phyloP scores from a whole-genome alignment of 2,797 vertebrate genomes.

The Catostomus latipinnis region DNA sequence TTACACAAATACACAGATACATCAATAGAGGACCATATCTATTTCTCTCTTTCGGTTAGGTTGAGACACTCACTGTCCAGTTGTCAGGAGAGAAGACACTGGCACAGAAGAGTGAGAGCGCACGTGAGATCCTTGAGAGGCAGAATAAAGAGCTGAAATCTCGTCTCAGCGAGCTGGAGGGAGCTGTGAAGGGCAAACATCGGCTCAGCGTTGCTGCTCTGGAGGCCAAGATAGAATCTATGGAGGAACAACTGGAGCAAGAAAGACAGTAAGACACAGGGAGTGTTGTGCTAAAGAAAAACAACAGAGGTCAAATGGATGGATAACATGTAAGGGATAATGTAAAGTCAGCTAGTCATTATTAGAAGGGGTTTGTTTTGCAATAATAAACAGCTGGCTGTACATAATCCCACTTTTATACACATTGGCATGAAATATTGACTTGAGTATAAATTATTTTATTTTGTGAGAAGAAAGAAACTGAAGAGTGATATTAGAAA shows the following conservation, averaged over 20 bases:
- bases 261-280: constrained; percentile 83
- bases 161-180: constrained; percentile 87
- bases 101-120: constrained; percentile 85
- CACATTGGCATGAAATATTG: not conserved
- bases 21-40: not conserved
- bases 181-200: constrained; percentile 86
- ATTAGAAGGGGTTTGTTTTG: too few species aligned
- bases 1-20: not conserved
- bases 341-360: not conserved
- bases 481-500: too few species aligned
- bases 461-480: too few species aligned
- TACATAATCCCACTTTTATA: too few species aligned
- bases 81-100: constrained; percentile 87
- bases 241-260: constrained; percentile 92
- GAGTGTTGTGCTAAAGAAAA: not conserved
- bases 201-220: constrained; percentile 85
- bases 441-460: not conserved
- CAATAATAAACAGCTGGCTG: too few species aligned
- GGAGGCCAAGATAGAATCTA: constrained; percentile 90
- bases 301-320: not conserved
- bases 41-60: constrained; percentile 67
- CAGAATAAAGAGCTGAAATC: constrained; percentile 89
- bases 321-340: not conserved
- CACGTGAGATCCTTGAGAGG: constrained; percentile 86
- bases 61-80: constrained; percentile 89